phyloP scores from a whole-genome alignment of 2,797 vertebrate species.

The Masticophis lateralis region DNA sequence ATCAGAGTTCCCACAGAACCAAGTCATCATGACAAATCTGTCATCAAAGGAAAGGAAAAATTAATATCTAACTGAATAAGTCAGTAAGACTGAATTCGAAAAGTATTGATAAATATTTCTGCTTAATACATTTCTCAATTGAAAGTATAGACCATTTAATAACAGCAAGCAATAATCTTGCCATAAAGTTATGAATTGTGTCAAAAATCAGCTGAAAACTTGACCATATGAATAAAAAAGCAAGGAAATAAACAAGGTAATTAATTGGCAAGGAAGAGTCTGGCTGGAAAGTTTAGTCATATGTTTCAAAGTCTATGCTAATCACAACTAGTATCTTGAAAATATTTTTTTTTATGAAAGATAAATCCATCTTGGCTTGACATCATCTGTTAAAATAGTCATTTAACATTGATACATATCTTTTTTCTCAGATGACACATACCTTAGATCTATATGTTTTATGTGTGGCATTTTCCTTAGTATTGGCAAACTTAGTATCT shows the following conservation, averaged over 20 bases:
- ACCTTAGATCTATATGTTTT: constrained; percentile 93
- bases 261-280: not conserved
- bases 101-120: not conserved
- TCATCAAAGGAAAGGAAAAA: not conserved
- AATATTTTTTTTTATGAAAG: not conserved
- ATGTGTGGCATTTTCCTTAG: constrained; percentile 84
- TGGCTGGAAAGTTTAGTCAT: not conserved
- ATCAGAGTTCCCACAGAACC: not conserved
- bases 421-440: constrained; percentile 27
- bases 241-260: not conserved
- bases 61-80: not conserved
- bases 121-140: not conserved
- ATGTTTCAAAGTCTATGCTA: not conserved
- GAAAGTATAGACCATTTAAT: not conserved
- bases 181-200: not conserved
- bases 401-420: constrained; percentile 2
- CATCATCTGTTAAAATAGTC: constrained; percentile 5
- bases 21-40: not conserved
- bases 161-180: not conserved
- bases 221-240: not conserved
- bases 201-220: not conserved
- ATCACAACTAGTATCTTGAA: not conserved
- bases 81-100: not conserved
- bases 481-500: constrained; percentile 79
- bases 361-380: not conserved